These are phyloP conservation scores for Trachythela sp. DNA, from an alignment of 64 coral and sea anemone species.

Conservation along the genomic window DNA sequence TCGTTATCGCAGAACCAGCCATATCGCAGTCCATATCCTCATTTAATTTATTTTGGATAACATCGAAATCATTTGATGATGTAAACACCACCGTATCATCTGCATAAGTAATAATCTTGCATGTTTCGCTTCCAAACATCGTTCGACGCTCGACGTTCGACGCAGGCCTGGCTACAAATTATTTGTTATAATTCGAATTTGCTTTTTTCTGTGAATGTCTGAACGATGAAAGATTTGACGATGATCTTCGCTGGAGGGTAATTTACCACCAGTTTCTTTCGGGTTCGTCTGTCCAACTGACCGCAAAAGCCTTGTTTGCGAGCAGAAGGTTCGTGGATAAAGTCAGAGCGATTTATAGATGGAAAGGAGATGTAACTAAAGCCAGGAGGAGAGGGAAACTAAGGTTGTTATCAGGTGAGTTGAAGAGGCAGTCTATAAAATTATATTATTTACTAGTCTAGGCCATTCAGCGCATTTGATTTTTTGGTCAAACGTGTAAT, in stretches of 20 bases:
- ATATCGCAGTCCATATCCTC: too few relatives aligned
- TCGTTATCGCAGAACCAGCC: too few relatives aligned
- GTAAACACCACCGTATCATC: too few relatives aligned
- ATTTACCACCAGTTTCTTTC: slow-evolving; percentile 14
- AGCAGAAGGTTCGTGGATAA: slow-evolving; percentile 1
- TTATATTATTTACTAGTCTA: not conserved
- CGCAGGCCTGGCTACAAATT: not conserved
- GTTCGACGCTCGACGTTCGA: slow-evolving; percentile 26
- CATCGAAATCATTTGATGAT: too few relatives aligned
- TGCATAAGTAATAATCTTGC: too few relatives aligned
- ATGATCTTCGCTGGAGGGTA: slow-evolving; percentile 5
- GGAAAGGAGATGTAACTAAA: not conserved
- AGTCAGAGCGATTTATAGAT: slow-evolving; percentile 1
- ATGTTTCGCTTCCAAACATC: not conserved
- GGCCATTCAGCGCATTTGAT: not conserved
- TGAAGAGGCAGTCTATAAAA: not conserved
- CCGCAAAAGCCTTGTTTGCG: not conserved
- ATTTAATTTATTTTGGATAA: too few relatives aligned
- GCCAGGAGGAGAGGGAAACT: not conserved
- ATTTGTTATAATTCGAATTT: not conserved
- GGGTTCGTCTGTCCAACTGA: not conserved
- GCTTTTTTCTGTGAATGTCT: not conserved
- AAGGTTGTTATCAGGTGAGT: not conserved
- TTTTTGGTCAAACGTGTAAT: not conserved
- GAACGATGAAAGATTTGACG: not conserved